Conservation (phyloP, 2,888 invertebrate species). For the Drosophila testacea region DNA sequence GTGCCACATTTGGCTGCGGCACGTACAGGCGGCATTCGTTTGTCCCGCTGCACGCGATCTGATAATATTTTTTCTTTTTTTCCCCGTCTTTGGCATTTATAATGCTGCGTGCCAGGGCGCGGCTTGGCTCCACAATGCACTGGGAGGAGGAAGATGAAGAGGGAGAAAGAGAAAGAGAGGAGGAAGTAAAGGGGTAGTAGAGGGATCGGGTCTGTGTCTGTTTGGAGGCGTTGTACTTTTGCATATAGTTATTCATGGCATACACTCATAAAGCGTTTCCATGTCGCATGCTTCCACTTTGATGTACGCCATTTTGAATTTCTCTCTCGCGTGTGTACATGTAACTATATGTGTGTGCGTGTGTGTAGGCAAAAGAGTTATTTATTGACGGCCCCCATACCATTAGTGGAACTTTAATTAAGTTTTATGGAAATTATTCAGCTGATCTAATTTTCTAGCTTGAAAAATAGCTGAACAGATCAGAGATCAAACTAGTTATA, state of each 20-base stretch:
- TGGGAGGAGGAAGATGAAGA: background rate
- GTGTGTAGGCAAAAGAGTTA: conserved; percentile 49
- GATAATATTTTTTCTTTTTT: conserved; percentile 66
- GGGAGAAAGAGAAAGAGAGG: background rate
- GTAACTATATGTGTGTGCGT: conserved; percentile 10
- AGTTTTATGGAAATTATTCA: conserved; percentile 47
- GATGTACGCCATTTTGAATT: conserved; percentile 76
- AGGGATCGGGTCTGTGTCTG: background rate
- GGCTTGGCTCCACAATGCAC: conserved; percentile 38
- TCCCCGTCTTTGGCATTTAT: conserved; percentile 63
- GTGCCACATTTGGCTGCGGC: conserved; percentile 68
- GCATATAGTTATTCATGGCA: conserved; percentile 37
- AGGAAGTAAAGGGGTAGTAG: background rate
- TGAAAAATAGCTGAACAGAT: background rate
- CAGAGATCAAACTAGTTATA: conserved; percentile 4
- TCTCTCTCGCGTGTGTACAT: conserved; percentile 11
- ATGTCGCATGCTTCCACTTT: conserved; percentile 71
- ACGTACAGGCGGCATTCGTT: conserved; percentile 74
- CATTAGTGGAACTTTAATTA: conserved; percentile 52
- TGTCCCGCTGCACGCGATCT: conserved; percentile 79
- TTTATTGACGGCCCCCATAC: conserved; percentile 47
- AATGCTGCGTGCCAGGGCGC: conserved; percentile 72
- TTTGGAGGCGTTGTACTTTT: conserved; percentile 51
- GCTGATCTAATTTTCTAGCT: conserved; percentile 44
- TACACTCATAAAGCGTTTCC: conserved; percentile 65